Base-by-base conservation (phyloP, 1,140 invertebrate species). In the Zophobas morio region DNA sequence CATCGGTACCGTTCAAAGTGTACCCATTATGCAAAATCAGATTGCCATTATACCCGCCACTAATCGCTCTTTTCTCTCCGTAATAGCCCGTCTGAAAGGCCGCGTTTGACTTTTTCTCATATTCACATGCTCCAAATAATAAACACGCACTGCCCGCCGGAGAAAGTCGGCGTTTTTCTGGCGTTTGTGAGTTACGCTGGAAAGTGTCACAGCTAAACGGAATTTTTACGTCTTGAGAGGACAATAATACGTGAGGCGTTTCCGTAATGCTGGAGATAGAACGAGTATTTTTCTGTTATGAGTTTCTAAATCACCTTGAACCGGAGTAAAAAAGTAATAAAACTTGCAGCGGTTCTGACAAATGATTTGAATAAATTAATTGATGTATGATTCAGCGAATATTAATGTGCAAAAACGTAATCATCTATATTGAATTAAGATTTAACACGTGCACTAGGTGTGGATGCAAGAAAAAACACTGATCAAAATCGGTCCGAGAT, bases 1-100 rank as follows among this genome's bases (percentile, higher is more conserved):
- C 39, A 73, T 56, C 71, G 71, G 71, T 73, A 73, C 71, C 71
- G 71, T 73, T 73, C 39, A 66, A 66, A 66, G 60, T 66, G 42
- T 60, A n/a, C 56, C 60, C 60, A 66, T 66, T 66, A 66, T 66
- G 60, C 60, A 66, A 66, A 66, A 66, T 66, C 60, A 66, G 60
- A 66, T 66, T 33, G 60, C 60, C 37, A 66, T 66, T 66, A 66
- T 66, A 39, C 39, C 60, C 8, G 60, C 42, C 42, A 42, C 42
- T 66, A 66, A 66, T 66, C 49, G 49, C 6, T n/a, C 60, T 66
- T 66, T 66, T 66, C 42, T 66, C 60, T n/a, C 2, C 60, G 33
- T 66, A 66, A 66, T 66, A 42, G 60, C 39, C 42, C 56, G 20
- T 66, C n/a, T 42, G 60, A 1, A 46, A 42, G 20, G 2, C n/a